phyloP scores from a whole-genome alignment of 2,113 vertebrate species.

The Phylloscopus trochilus region DNA sequence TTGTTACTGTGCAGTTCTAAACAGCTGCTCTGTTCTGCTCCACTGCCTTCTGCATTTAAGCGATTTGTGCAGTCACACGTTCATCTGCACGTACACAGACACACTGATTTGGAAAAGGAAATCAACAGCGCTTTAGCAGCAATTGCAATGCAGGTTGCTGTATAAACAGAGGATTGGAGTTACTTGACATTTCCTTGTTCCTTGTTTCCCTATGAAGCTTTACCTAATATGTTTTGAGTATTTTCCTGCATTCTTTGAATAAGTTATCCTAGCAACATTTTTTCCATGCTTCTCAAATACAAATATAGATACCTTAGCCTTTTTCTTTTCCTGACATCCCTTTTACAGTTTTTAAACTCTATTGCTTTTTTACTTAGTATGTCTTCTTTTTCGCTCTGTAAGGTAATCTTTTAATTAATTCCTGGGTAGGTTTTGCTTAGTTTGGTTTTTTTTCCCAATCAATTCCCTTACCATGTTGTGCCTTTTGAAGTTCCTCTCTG shows the following conservation, averaged over 20 bases:
- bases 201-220: background rate
- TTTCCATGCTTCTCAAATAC: background rate
- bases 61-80: background rate
- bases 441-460: background rate
- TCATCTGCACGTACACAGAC: background rate
- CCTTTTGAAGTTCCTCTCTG: background rate
- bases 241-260: background rate
- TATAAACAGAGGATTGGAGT: background rate
- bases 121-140: background rate
- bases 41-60: constrained; percentile 13
- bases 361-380: background rate
- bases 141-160: background rate
- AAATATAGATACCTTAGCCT: background rate
- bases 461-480: background rate
- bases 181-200: background rate
- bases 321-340: background rate
- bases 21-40: constrained; percentile 43
- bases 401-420: constrained; percentile 33
- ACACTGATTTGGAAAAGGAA: constrained; percentile 4
- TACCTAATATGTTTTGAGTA: background rate
- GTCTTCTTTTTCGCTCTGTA: background rate
- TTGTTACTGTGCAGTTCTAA: constrained; percentile 1
- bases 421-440: background rate
- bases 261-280: background rate
- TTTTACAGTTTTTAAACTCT: background rate